Conservation (phyloP, 2,888 invertebrate genomes). For the Dinocampus coccinellae region DNA sequence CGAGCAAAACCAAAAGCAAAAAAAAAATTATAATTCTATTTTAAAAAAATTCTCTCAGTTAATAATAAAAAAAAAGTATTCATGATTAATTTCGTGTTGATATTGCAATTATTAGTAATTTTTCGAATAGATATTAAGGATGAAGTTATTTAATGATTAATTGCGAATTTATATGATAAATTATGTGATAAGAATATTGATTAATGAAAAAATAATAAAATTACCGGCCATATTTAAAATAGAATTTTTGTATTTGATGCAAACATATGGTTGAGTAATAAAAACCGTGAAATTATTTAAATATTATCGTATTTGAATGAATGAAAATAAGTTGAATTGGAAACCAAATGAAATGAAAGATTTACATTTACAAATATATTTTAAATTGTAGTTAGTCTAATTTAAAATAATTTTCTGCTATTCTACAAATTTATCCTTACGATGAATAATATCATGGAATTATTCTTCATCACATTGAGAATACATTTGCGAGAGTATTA, state of each 20-base stretch:
- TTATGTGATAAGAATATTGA: slow-evolving; percentile 53
- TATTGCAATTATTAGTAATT: slow-evolving; percentile 29
- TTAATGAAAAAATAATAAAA: slow-evolving; percentile 46
- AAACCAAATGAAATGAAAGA: not conserved
- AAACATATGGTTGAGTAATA: slow-evolving; percentile 35
- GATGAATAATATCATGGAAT: not conserved
- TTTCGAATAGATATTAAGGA: slow-evolving; percentile 47
- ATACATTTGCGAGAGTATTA: not conserved
- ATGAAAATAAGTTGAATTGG: not conserved
- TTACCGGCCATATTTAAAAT: slow-evolving; percentile 63
- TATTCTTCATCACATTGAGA: not conserved
- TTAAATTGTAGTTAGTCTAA: slow-evolving; percentile 2
- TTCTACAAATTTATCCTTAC: not conserved
- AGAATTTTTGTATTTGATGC: slow-evolving; percentile 60
- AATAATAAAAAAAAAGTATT: slow-evolving; percentile 33
- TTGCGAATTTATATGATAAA: slow-evolving; percentile 56
- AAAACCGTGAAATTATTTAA: slow-evolving; percentile 22
- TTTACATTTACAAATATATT: not conserved
- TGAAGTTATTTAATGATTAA: slow-evolving; percentile 61
- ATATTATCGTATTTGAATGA: slow-evolving; percentile 14
- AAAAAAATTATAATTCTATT: not conserved
- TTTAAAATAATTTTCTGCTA: slow-evolving; percentile 6
- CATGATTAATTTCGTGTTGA: slow-evolving; percentile 46
- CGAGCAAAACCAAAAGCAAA: slow-evolving; percentile 3
- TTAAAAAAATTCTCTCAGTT: not conserved